A percentile compares a stretch with the other conserved stretches of the same genome.
Evolutionary conservation across 2,888 invertebrate species (phyloP).

Genomic region (Crematogaster levior): DNA sequence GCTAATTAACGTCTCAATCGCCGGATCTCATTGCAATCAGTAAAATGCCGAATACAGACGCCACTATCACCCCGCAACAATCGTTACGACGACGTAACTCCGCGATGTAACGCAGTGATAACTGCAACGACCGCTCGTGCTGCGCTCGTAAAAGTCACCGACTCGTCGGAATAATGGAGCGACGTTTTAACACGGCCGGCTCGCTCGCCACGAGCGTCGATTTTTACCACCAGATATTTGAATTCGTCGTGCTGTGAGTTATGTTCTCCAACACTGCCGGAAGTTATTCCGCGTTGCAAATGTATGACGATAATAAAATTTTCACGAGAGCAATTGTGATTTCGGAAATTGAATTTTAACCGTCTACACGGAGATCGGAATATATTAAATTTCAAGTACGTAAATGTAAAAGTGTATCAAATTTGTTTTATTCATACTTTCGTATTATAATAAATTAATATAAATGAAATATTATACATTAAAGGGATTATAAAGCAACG

Average conservation of each 20-base stretch:
- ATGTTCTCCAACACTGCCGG: constrained; percentile 17
- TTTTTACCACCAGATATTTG: constrained; percentile 49
- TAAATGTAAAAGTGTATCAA: not conserved
- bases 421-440: not conserved
- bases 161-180: constrained; percentile 44
- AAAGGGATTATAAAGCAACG: not conserved
- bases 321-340: constrained; percentile 7
- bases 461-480: not conserved
- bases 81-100: constrained; percentile 30
- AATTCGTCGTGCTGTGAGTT: constrained; percentile 41
- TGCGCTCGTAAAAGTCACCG: constrained; percentile 41
- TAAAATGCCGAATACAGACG: constrained; percentile 50
- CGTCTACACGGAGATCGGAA: not conserved
- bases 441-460: not conserved
- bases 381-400: not conserved
- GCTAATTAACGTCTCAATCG: constrained; percentile 75
- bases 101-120: constrained; percentile 47
- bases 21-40: constrained; percentile 61
- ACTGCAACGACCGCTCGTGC: constrained; percentile 21
- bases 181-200: constrained; percentile 33
- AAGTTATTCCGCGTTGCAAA: constrained; percentile 40
- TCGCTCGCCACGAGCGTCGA: constrained; percentile 12
- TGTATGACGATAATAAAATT: constrained; percentile 36
- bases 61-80: constrained; percentile 16
- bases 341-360: constrained; percentile 28